Conservation (phyloP, 1,140 invertebrate species). For the Augochlora pura region DNA sequence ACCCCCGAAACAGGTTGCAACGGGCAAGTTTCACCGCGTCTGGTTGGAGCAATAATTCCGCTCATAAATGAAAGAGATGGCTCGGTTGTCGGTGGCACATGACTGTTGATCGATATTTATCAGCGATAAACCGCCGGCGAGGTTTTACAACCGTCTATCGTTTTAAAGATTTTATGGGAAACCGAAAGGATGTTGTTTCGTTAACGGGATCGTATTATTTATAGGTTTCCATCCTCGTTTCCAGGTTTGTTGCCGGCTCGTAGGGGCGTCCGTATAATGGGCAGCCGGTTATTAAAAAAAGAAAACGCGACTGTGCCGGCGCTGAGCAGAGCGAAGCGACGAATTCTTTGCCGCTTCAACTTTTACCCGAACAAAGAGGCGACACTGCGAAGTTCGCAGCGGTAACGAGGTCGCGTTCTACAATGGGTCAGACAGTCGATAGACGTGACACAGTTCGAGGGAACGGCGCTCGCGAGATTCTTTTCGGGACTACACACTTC, state of each 20-base stretch:
- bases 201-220: conserved; percentile 11
- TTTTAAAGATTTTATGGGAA: conserved; percentile 11
- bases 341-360: not conserved
- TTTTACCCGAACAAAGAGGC: not conserved
- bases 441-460: not conserved
- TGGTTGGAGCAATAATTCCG: not conserved
- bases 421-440: not conserved
- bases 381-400: not conserved
- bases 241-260: too few relatives aligned
- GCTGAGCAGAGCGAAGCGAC: not conserved
- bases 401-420: not conserved
- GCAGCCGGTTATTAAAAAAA: not conserved
- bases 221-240: not conserved
- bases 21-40: too few relatives aligned
- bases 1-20: too few relatives aligned
- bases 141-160: conserved; percentile 12
- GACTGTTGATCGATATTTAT: conserved; percentile 17
- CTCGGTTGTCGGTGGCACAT: too few relatives aligned
- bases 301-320: not conserved
- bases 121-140: not conserved
- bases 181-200: not conserved
- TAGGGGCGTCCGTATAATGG: not conserved
- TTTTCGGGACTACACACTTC: not conserved
- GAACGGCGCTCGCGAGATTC: too few relatives aligned
- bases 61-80: conserved; percentile 3